These are phyloP conservation scores for Dynastes tityus DNA, from an alignment of 2,888 invertebrate species.

Conservation along the genomic window DNA sequence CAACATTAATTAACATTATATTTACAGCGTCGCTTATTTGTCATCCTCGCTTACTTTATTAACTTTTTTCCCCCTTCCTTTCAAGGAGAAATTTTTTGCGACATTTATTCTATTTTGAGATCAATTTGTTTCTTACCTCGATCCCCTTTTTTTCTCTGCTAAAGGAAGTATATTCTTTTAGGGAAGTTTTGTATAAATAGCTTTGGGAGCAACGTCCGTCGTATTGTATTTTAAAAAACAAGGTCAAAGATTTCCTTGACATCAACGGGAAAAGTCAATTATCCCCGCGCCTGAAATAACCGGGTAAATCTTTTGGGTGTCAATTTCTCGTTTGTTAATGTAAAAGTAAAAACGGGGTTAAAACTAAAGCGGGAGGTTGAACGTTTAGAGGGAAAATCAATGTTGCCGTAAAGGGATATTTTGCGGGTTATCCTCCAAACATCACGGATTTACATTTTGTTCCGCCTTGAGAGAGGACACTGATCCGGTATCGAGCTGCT, in stretches of 20 bases:
- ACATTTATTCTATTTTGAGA: background rate
- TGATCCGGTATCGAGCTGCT: background rate
- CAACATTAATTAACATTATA: too few species aligned
- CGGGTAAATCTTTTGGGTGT: constrained; percentile 21
- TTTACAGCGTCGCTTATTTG: too few species aligned
- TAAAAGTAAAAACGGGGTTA: constrained; percentile 35
- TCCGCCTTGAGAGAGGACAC: background rate
- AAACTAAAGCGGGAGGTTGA: constrained; percentile 31
- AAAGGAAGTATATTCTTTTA: background rate
- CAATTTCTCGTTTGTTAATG: constrained; percentile 28
- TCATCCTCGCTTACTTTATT: too few species aligned
- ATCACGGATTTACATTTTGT: constrained; percentile 27
- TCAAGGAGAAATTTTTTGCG: too few species aligned
- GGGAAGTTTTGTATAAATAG: constrained; percentile 13
- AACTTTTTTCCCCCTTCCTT: too few species aligned
- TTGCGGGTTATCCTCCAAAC: background rate
- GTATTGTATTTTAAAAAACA: constrained; percentile 13
- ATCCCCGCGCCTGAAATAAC: constrained; percentile 33
- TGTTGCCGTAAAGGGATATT: constrained; percentile 7
- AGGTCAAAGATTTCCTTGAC: constrained; percentile 25
- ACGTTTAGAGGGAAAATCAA: constrained; percentile 30
- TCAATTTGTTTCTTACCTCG: background rate
- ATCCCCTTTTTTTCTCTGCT: background rate
- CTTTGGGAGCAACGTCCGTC: constrained; percentile 13
- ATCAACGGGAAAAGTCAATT: constrained; percentile 37